Evolutionary conservation across 2,113 vertebrate genomes (phyloP).

Genomic region (Bubo bubo): DNA sequence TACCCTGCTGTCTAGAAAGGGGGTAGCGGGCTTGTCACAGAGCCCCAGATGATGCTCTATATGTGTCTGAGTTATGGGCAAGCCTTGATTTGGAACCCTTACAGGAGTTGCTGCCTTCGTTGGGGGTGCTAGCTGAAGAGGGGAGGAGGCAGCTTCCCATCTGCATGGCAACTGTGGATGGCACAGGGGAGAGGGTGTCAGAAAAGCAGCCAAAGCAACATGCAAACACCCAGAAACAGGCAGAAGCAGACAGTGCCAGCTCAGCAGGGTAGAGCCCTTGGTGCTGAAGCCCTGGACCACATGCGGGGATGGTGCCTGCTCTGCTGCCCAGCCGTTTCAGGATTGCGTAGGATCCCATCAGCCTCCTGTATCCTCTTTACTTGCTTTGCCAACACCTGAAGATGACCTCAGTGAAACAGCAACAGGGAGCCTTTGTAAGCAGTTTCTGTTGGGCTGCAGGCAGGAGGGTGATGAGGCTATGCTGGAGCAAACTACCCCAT

Average conservation of each 20-base stretch:
- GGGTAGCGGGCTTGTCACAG: neutral
- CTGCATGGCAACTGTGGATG: neutral
- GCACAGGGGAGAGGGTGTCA: neutral
- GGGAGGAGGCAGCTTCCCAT: neutral
- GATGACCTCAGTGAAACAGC: neutral
- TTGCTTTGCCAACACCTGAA: neutral
- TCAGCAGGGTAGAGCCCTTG: neutral
- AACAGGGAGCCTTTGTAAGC: neutral
- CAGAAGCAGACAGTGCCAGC: neutral
- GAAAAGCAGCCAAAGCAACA: neutral
- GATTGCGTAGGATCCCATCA: neutral
- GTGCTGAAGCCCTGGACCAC: neutral
- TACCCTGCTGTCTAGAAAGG: neutral
- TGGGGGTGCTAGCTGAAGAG: neutral
- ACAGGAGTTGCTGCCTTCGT: neutral
- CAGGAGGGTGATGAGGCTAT: neutral
- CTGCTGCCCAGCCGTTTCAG: neutral
- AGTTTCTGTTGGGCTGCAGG: neutral
- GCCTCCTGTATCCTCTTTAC: neutral
- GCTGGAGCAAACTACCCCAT: neutral
- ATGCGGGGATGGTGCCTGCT: neutral
- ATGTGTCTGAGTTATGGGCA: neutral
- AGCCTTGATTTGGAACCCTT: neutral
- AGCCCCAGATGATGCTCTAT: neutral
- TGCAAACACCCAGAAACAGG: neutral